Base-by-base conservation (phyloP, 1,140 invertebrate genomes). In the Trichonephila clavipes region DNA sequence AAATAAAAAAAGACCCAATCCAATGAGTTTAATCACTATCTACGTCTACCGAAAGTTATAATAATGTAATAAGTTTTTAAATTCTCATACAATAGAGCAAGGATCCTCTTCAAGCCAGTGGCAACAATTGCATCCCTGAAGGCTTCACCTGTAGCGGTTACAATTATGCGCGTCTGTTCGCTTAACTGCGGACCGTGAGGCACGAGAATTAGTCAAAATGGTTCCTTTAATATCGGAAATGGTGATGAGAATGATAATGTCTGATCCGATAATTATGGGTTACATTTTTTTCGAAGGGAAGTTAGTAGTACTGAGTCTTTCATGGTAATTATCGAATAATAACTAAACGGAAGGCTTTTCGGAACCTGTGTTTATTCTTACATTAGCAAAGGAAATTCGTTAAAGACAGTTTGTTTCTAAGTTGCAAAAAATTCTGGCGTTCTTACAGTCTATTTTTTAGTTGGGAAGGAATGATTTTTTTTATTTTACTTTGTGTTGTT, bases 201-300 rank as follows among this genome's bases (percentile, higher is more conserved):
- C 72, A 77, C 72, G 72, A 77, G 72, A 77, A 77, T 77, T 77
- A 77, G 72, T 18, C 72, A 77, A 77, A 51, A 77, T 77, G 72
- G 34, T 16, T 77, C 18, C 72, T 18, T 51, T 77, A 77, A 77
- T 77, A 77, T 77, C 72, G 72, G 72, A 77, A 77, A 77, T 77
- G 28, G 72, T 18, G 14, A 77, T 77, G 72, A 34, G 16, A 21
- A 64, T 64, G 16, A 19, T 12, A 64, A 77, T 18, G 24, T 40
- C 72, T 77, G 72, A 77, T 77, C 72, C 72, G 72, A 77, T 77
- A 77, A 77, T 77, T 77, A 77, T 19, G 72, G 72, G 72, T 5
- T 51, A 7, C 10, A 12, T 77, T 77, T 16, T 19, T 40, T 18
- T 77, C 34, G 40, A 19, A 18, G 72, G 72, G 72, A 40, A 77